Evolutionary conservation across 1,140 invertebrate genomes (phyloP), one percentile per base, ranked within the genome.

Genomic region (Drosophila nigromelanica): DNA sequence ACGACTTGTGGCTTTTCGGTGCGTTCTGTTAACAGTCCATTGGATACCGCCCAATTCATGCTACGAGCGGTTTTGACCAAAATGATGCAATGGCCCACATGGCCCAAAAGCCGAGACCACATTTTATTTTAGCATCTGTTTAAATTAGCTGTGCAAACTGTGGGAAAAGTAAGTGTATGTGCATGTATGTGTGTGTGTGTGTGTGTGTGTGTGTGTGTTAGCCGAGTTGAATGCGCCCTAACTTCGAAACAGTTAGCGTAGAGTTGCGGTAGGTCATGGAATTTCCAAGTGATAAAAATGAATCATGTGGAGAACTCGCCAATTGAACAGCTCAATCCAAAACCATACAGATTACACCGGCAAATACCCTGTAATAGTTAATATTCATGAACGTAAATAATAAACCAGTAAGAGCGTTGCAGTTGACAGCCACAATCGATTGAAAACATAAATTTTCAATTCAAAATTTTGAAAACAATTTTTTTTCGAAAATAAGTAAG

Each of bases 121-220:
- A 69, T 54, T 21, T 47, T 18, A 35, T 63, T 54, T 35, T 30
- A 42, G 7, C 55, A 70, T 35, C 51, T 37, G 50, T 27, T 33
- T 56, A 64, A 64, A 70, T 70, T 64, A 64, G 51, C 67, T 63
- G 33, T 50, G 27, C 35, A 63, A 37, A 55, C 48, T 47, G 33
- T 55, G 48, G 15, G 33, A 39, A 59, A 50, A 18, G n/a, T 14
- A 8, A 5, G 40, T n/a, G 8, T 52, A 18, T 18, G 18, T 18
- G 18, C 18, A 18, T 18, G 18, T n/a, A n/a, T 18, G 18, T 18
- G 10, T 3, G 7, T 4, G 21, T 15, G 18, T 50, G n/a, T 11
- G 24, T 18, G 40, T 58, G 10, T 11, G 12, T 21, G 15, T 40
- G n/a, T 52, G 35, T 10, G 21, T 2, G 24, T 14, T 14, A 24